Percentiles rank a stretch among this genome's conserved stretches.
These are phyloP conservation scores for Polyergus mexicanus DNA, from an alignment of 1,140 invertebrate genomes.

Conservation along the genomic window DNA sequence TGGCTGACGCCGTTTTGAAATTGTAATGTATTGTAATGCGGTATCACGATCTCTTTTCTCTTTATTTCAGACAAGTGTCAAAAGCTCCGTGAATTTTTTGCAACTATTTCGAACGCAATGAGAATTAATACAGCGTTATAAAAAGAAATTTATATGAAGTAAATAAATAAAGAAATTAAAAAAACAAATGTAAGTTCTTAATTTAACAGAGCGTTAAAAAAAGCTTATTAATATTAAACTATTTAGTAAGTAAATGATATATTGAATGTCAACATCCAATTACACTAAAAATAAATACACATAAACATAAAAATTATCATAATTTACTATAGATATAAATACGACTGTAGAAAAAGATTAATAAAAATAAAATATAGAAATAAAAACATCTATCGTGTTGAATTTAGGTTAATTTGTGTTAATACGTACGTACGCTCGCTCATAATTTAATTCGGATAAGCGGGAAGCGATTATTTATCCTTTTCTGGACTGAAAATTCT, in stretches of 20 bases:
- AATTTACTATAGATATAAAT: neutral
- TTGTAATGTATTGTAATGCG: slow-evolving; percentile 63
- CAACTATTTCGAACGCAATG: neutral
- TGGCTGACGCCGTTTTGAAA: slow-evolving; percentile 41
- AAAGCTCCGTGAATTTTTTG: slow-evolving; percentile 29
- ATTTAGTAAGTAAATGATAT: slow-evolving; percentile 7
- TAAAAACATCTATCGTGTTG: neutral
- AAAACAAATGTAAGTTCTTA: neutral
- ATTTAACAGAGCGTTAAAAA: neutral
- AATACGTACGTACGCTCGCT: neutral
- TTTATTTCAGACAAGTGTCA: slow-evolving; percentile 57
- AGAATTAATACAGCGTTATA: neutral
- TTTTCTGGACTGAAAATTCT: neutral
- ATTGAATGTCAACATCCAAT: neutral
- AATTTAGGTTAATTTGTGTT: neutral
- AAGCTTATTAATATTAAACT: neutral
- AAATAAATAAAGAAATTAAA: neutral
- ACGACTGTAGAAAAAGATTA: neutral
- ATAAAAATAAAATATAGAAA: neutral
- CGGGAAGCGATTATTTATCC: neutral
- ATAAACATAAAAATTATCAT: no score
- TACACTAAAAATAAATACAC: neutral
- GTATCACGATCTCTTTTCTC: slow-evolving; percentile 36
- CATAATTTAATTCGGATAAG: slow-evolving; percentile 12
- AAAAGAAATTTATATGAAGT: neutral